These are phyloP conservation scores for Lycophotia porphyrea DNA, from an alignment of 2,888 invertebrate species.

Conservation along the genomic window DNA sequence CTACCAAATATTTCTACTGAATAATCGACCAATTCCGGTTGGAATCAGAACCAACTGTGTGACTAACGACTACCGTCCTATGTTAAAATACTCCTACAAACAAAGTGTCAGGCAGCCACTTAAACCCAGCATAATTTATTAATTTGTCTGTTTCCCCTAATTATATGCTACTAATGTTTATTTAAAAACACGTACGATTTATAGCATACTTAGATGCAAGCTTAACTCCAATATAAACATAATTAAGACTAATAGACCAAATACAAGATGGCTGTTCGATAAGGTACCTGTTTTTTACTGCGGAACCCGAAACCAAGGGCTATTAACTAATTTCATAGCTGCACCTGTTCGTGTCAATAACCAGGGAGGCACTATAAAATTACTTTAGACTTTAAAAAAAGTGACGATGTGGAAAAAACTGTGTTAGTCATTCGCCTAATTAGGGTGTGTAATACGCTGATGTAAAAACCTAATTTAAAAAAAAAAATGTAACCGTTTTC, in stretches of 20 bases:
- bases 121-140: conserved; percentile 37
- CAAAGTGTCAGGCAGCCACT: conserved; percentile 24
- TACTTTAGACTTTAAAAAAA: conserved; percentile 47
- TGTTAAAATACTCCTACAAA: conserved; percentile 5
- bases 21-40: conserved; percentile 8
- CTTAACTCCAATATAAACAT: conserved; percentile 52
- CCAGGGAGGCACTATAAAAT: conserved; percentile 55
- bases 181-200: conserved; percentile 49
- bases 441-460: not conserved
- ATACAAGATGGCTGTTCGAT: conserved; percentile 60
- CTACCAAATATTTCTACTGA: not conserved
- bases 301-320: conserved; percentile 48
- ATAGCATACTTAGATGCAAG: conserved; percentile 44
- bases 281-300: conserved; percentile 51
- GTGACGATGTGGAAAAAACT: conserved; percentile 27
- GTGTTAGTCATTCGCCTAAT: conserved; percentile 3
- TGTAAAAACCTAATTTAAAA: not conserved
- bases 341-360: conserved; percentile 65
- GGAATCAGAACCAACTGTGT: not conserved
- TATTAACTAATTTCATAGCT: conserved; percentile 65
- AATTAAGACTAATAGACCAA: conserved; percentile 59
- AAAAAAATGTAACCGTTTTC: not conserved
- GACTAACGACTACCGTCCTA: not conserved
- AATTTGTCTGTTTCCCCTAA: conserved; percentile 44
- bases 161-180: conserved; percentile 40